phyloP scores from a whole-genome alignment of 2,888 invertebrate genomes.

The Lutraria lutraria region DNA sequence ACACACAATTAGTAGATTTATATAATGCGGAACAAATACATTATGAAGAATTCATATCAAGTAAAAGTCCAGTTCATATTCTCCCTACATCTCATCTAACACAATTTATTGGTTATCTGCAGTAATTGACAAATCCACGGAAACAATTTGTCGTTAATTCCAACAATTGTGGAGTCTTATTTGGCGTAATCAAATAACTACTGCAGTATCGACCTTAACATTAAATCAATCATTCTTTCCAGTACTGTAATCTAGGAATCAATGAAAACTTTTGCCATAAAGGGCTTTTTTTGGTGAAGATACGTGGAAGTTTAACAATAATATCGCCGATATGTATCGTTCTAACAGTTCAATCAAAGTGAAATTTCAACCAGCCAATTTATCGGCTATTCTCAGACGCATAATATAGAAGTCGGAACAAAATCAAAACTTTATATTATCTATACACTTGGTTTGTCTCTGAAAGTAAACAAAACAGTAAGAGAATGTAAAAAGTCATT shows the following conservation, averaged over 20 bases:
- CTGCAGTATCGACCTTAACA: slow-evolving; percentile 32
- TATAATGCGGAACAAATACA: not conserved
- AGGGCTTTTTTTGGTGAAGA: slow-evolving; percentile 32
- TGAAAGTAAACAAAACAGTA: no score
- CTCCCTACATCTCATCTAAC: not conserved
- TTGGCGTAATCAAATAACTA: slow-evolving; percentile 48
- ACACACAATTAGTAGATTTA: not conserved
- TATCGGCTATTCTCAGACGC: slow-evolving; percentile 1
- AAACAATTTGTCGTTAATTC: slow-evolving; percentile 59
- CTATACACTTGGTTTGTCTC: no score
- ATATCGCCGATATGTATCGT: slow-evolving; percentile 40
- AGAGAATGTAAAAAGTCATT: no score
- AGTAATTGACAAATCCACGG: slow-evolving; percentile 43
- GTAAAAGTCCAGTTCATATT: not conserved
- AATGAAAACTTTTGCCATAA: slow-evolving; percentile 38
- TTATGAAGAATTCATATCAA: not conserved
- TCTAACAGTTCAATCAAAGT: slow-evolving; percentile 33
- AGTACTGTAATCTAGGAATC: slow-evolving; percentile 53
- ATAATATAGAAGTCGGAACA: no score
- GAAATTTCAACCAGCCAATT: slow-evolving; percentile 37
- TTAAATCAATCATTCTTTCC: slow-evolving; percentile 43
- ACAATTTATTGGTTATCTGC: slow-evolving; percentile 33
- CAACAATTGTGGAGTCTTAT: slow-evolving; percentile 46
- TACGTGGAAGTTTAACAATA: slow-evolving; percentile 43
- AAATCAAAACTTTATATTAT: no score